Base-by-base conservation (phyloP, 1,140 invertebrate species). In the Gryllus bimaculatus region DNA sequence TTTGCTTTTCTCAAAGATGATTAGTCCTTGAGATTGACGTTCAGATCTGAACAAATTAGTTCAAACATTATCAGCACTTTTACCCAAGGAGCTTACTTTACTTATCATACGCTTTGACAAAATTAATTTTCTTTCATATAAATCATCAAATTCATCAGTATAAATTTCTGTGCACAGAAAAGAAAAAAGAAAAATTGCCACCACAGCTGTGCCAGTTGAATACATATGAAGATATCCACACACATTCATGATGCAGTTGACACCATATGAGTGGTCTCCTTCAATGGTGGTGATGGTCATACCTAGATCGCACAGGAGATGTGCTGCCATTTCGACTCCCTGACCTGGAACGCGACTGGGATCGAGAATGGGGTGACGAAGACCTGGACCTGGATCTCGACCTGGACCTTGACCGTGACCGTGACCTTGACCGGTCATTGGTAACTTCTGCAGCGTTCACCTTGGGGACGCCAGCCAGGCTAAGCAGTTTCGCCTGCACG, bases 401-500 rank as follows among this genome's bases (percentile, higher is more conserved):
- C 77, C 80, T 49, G 21, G 86, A 87, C 78, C 85, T 85, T 13
- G 85, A 84, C 47, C 48, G 48, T 77, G 76, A 77, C 20, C 48
- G 74, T 26, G 79, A 79, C 21, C 79, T 76, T 48, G 79, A 79
- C 75, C 66, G 78, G 78, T 77, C 78, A 73, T 73, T 78, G 66
- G 26, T 49, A 20, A 49, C 20, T 18, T 78, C 78, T 74, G 78
- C 47, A 74, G 78, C 47, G 15, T 78, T 78, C 66, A 78, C 66
- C 66, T 76, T 79, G 79, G 81, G 79, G 0, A 87, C 87, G 78
- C 88, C 87, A 3, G 89, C 88, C 78, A 90, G 88, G 39, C 89
- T 89, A 87, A 90, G 88, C 79, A 90, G 81, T 82, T 90, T 90
- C 0, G 89, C 89, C 84, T 90, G 89, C 0, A 90, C 84, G 82